A percentile compares a stretch with the other conserved stretches of the same genome.
Evolutionary conservation across 2,113 vertebrate genomes (phyloP).

Genomic region (Pseudopipra pipra): DNA sequence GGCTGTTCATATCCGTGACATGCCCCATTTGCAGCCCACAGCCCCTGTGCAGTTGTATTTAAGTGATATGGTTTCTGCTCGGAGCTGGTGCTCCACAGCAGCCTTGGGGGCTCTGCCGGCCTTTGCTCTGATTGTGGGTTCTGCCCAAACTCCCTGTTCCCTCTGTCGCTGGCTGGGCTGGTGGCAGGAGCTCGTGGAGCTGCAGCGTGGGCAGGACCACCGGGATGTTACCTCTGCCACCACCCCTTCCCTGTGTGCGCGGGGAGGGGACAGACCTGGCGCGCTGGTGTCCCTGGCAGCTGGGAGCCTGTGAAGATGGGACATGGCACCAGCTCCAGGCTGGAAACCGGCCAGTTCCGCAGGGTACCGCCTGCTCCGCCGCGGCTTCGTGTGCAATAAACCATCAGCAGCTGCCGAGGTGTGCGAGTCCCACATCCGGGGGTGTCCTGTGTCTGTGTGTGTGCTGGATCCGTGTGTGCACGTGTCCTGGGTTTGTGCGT

Average conservation of each 20-base stretch:
- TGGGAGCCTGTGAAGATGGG: background rate
- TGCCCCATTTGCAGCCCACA: background rate
- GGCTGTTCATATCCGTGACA: rapidly evolving
- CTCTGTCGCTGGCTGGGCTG: rapidly evolving
- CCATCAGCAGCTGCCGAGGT: slow-evolving; percentile 56
- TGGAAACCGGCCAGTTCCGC: slow-evolving; percentile 35
- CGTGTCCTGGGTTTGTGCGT: background rate
- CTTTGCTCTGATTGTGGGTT: background rate
- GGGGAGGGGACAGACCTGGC: background rate
- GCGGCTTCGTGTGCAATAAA: slow-evolving; percentile 81
- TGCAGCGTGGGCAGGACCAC: rapidly evolving
- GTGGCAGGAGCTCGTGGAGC: background rate
- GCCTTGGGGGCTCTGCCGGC: rapidly evolving
- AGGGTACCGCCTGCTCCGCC: slow-evolving; percentile 44
- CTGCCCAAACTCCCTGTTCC: background rate
- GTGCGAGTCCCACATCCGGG: background rate
- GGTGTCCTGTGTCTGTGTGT: background rate
- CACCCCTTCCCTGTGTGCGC: rapidly evolving
- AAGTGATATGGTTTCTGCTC: background rate
- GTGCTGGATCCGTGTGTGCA: background rate
- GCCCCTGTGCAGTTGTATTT: background rate
- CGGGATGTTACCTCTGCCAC: background rate
- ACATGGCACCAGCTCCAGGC: slow-evolving; percentile 14
- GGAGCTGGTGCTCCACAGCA: background rate
- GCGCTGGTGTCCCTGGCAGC: background rate